Conservation (phyloP, 1,140 invertebrate species). For the Gryllus bimaculatus region DNA sequence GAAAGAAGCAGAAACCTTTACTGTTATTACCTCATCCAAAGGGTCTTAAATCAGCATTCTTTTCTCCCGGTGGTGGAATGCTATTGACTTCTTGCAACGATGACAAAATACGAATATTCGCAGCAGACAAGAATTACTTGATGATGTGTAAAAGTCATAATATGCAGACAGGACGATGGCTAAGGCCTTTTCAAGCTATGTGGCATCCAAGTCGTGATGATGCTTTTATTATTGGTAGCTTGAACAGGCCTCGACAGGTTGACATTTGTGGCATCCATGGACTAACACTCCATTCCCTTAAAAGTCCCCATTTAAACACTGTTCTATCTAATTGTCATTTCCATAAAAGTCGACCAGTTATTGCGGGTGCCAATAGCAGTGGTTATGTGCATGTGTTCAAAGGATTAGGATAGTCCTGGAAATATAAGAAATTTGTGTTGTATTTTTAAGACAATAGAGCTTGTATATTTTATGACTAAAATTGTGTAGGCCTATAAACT, state of each 20-base stretch:
- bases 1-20: constrained; percentile 12
- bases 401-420: neutral
- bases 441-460: too few relatives aligned
- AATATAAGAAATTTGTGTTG: too few relatives aligned
- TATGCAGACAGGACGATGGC: constrained; percentile 34
- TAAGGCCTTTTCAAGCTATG: constrained; percentile 32
- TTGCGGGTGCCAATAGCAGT: neutral
- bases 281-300: neutral
- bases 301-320: neutral
- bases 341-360: neutral
- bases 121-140: neutral
- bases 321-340: neutral
- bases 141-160: constrained; percentile 29
- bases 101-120: constrained; percentile 24
- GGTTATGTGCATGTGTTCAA: neutral
- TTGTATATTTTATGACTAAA: too few relatives aligned
- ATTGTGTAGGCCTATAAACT: too few relatives aligned
- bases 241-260: constrained; percentile 29
- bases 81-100: constrained; percentile 27
- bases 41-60: constrained; percentile 26
- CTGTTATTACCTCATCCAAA: constrained; percentile 14
- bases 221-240: constrained; percentile 34
- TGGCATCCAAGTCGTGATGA: constrained; percentile 36
- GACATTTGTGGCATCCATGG: neutral
- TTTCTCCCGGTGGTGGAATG: constrained; percentile 26